phyloP scores from a whole-genome alignment of 1,140 invertebrate species.

The Zophobas morio region DNA sequence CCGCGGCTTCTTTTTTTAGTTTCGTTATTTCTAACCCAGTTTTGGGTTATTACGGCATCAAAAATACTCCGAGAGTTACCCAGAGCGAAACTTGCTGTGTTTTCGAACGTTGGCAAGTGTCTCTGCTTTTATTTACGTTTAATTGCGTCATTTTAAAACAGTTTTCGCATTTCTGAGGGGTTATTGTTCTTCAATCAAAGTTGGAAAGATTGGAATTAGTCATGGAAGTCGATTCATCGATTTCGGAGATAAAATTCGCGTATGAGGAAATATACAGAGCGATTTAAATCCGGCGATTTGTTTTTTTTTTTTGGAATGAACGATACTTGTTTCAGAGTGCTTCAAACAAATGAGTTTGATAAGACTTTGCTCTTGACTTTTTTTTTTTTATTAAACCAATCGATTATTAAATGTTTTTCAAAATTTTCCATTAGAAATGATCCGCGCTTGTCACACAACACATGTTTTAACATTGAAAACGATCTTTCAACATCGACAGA shows the following conservation, averaged over 20 bases:
- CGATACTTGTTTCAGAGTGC: no score
- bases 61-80: conserved; percentile 20
- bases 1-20: conserved; percentile 1
- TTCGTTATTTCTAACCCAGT: neutral
- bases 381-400: no score
- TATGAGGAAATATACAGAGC: conserved; percentile 3
- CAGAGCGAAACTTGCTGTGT: conserved; percentile 20
- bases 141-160: conserved; percentile 29
- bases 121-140: conserved; percentile 25
- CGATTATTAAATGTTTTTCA: no score
- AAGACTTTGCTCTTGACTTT: no score
- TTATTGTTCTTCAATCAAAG: conserved; percentile 28
- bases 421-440: no score
- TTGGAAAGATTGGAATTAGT: neutral
- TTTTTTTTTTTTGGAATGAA: neutral
- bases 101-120: conserved; percentile 29
- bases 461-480: no score
- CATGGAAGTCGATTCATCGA: conserved; percentile 4
- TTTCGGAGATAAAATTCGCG: neutral
- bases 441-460: no score
- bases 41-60: conserved; percentile 19
- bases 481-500: no score
- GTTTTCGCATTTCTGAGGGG: conserved; percentile 12
- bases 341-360: no score
- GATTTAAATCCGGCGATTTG: neutral